These are phyloP conservation scores for Larimichthys polyactis DNA, from an alignment of 2,113 vertebrate genomes.

Conservation along the genomic window DNA sequence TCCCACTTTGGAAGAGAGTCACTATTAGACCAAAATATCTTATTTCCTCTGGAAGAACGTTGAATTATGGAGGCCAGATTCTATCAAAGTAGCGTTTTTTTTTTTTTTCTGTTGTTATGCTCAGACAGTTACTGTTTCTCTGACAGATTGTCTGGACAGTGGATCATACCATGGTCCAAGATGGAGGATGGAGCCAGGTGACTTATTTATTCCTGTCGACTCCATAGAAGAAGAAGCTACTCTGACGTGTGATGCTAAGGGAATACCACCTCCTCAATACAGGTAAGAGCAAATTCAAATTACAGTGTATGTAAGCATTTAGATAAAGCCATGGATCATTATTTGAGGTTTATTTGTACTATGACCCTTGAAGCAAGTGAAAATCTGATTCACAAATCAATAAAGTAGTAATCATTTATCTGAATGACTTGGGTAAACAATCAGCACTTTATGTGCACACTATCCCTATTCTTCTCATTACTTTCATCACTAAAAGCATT, in stretches of 20 bases:
- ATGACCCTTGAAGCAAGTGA: background rate
- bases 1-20: background rate
- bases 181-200: conserved; percentile 86
- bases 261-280: conserved; percentile 81
- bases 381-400: background rate
- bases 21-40: background rate
- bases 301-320: background rate
- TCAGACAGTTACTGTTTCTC: conserved; percentile 36
- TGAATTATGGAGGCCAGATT: background rate
- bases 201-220: conserved; percentile 83
- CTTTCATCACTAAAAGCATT: conserved; percentile 8
- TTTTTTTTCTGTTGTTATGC: conserved; percentile 4
- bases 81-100: conserved; percentile 20
- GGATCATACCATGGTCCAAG: conserved; percentile 82
- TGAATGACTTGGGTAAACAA: background rate
- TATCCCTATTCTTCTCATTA: background rate
- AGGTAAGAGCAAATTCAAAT: conserved; percentile 64
- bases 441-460: conserved; percentile 9
- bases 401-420: background rate
- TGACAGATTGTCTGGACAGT: conserved; percentile 81
- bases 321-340: background rate
- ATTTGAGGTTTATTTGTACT: background rate
- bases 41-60: background rate
- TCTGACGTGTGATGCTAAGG: conserved; percentile 83
- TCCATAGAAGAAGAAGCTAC: conserved; percentile 84